These are phyloP conservation scores for Trichonephila clavata DNA, from an alignment of 1,140 invertebrate genomes.

Conservation along the genomic window DNA sequence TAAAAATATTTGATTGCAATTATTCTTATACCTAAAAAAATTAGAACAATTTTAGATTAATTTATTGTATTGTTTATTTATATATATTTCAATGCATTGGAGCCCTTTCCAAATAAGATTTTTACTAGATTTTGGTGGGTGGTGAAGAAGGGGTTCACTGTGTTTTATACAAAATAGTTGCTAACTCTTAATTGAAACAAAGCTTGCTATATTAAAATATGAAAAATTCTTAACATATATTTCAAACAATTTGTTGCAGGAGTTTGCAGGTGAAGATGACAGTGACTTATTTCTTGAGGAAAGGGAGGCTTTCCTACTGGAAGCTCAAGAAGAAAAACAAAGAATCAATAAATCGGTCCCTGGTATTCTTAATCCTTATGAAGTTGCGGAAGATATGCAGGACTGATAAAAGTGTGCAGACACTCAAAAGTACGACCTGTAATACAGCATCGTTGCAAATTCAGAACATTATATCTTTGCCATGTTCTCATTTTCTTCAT, in stretches of 20 bases:
- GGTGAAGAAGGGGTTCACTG: no score
- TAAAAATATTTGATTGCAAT: no score
- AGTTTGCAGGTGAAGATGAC: constrained; percentile 98
- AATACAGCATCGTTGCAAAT: neutral
- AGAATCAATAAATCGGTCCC: constrained; percentile 95
- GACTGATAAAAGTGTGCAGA: constrained; percentile 82
- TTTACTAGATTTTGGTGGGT: no score
- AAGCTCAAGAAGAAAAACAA: constrained; percentile 96
- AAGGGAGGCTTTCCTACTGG: constrained; percentile 91
- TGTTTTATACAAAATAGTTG: no score
- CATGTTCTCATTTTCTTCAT: constrained; percentile 69
- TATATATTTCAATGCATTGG: no score
- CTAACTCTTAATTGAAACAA: no score
- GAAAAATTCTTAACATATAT: no score
- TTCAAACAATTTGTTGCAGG: constrained; percentile 83
- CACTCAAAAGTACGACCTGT: neutral
- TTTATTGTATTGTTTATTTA: no score
- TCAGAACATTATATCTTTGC: constrained; percentile 61
- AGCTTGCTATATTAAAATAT: no score
- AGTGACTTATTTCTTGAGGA: constrained; percentile 98
- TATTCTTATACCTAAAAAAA: no score
- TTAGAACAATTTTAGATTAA: no score
- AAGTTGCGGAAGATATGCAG: constrained; percentile 99
- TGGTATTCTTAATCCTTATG: constrained; percentile 98
- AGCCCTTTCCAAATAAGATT: no score